Conservation (phyloP, 2,113 vertebrate species). For the Pterocles gutturalis region DNA sequence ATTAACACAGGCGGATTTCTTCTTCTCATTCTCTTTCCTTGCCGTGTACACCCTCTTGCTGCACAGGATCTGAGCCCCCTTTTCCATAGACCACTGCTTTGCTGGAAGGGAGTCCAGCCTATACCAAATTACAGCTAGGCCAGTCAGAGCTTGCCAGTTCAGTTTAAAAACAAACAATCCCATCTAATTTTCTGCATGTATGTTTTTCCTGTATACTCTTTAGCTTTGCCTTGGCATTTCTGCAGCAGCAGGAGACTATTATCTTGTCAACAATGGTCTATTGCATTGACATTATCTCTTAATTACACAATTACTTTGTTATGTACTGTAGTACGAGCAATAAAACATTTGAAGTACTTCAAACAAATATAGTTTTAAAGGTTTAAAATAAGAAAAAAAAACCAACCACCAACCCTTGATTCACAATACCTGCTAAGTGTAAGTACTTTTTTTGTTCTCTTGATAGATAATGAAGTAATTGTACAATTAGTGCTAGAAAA, state of each 20-base stretch:
- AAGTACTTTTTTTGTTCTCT: not conserved
- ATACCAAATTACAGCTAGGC: not conserved
- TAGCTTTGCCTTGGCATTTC: constrained; percentile 69
- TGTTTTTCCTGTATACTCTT: constrained; percentile 54
- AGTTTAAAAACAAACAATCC: constrained; percentile 42
- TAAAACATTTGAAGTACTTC: constrained; percentile 76
- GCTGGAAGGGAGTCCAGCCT: not conserved
- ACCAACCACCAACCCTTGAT: not conserved
- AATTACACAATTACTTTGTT: constrained; percentile 81
- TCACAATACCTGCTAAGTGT: constrained; percentile 43
- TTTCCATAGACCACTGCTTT: not conserved
- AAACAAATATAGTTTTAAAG: constrained; percentile 59
- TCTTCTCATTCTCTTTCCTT: not conserved
- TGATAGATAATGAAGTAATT: constrained; percentile 3
- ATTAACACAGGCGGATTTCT: not conserved
- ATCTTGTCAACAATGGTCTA: constrained; percentile 79
- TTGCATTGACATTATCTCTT: constrained; percentile 79
- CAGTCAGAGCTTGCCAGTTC: constrained; percentile 27
- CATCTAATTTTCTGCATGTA: constrained; percentile 33
- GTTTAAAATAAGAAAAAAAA: constrained; percentile 24
- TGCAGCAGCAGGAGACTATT: constrained; percentile 71
- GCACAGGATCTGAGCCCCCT: not conserved
- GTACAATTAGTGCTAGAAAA: constrained; percentile 18
- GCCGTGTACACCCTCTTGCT: not conserved
- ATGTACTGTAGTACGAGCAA: constrained; percentile 68